phyloP scores from a whole-genome alignment of 2,797 vertebrate genomes.

The Myripristis murdjan region DNA sequence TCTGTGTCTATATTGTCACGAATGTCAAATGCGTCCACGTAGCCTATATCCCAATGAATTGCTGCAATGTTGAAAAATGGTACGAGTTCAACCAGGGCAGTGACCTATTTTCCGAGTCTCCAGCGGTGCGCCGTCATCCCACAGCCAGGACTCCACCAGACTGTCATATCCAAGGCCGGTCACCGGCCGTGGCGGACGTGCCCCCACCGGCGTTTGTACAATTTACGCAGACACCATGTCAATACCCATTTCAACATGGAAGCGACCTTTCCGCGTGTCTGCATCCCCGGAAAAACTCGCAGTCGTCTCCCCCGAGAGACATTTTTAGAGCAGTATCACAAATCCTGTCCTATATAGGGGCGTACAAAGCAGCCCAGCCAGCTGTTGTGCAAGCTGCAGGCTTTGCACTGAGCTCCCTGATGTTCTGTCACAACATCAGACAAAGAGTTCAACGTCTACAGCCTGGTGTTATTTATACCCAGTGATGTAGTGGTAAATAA shows the following conservation, averaged over 20 bases:
- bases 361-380: constrained; percentile 58
- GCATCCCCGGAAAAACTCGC: constrained; percentile 14
- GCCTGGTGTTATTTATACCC: constrained; percentile 13
- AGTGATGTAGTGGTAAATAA: no score
- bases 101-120: constrained; percentile 80
- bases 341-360: constrained; percentile 48
- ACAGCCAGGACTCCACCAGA: constrained; percentile 33
- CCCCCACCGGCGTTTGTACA: constrained; percentile 41
- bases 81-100: constrained; percentile 70
- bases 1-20: constrained; percentile 36
- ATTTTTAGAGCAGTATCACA: constrained; percentile 51
- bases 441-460: constrained; percentile 72
- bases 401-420: constrained; percentile 44
- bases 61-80: constrained; percentile 24
- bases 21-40: constrained; percentile 27
- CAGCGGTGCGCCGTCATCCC: constrained; percentile 60
- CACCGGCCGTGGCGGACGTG: constrained; percentile 56
- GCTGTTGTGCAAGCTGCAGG: constrained; percentile 73
- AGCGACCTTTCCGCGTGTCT: constrained; percentile 28
- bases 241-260: constrained; percentile 1
- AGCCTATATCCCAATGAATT: constrained; percentile 8
- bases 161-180: constrained; percentile 45
- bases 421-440: constrained; percentile 72
- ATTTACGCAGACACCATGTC: constrained; percentile 44
- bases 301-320: constrained; percentile 14